Evolutionary conservation across 2,797 vertebrate species (phyloP).

Genomic region (Margarornis squamiger): DNA sequence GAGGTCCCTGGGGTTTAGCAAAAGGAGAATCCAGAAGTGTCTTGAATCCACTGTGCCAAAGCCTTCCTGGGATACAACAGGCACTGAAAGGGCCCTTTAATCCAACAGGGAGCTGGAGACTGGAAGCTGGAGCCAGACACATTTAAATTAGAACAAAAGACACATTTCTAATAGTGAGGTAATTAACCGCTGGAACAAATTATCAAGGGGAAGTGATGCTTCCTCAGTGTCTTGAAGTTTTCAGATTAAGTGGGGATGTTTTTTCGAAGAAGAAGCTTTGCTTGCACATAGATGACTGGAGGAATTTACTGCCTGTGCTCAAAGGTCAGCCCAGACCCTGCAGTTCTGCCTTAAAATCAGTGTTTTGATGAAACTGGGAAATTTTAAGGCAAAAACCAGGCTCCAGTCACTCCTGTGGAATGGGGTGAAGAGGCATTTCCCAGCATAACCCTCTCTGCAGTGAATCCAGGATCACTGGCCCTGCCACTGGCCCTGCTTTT

Average conservation of each 20-base stretch:
- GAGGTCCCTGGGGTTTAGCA: neutral
- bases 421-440: neutral
- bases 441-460: neutral
- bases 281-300: neutral
- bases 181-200: conserved; percentile 51
- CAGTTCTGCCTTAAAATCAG: neutral
- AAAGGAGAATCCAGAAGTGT: neutral
- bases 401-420: fast-evolving
- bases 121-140: neutral
- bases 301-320: neutral
- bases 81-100: neutral
- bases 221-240: conserved; percentile 15
- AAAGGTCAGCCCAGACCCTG: neutral
- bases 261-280: neutral
- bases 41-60: neutral
- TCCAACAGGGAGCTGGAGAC: neutral
- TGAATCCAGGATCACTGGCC: neutral
- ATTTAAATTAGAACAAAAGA: conserved; percentile 39
- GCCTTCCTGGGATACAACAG: neutral
- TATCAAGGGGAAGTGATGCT: conserved; percentile 7
- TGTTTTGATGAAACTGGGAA: neutral
- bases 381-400: neutral
- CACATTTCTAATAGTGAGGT: conserved; percentile 19
- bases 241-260: neutral
- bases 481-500: neutral